Evolutionary conservation across 1,140 invertebrate species (phyloP), one percentile per base, ranked within the genome.

Genomic region (Zaprionus capensis): DNA sequence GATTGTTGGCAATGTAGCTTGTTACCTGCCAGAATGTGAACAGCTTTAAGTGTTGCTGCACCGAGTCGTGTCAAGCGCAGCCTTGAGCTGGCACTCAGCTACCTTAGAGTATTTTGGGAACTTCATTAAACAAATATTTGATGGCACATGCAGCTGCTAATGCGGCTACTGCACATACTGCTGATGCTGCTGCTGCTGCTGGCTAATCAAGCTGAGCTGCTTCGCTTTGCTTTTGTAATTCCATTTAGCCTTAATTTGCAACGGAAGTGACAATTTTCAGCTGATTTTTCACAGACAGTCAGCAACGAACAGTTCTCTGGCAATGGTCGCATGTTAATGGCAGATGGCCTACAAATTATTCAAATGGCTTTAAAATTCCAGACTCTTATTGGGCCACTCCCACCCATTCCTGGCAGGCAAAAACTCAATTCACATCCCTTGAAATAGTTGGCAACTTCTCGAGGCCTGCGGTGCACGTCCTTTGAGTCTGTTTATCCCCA

Each of bases 301-400:
- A 12, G n/a, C 36, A 41, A n/a, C 31, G 31, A 34, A 34, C 31
- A 34, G 31, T 11, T 34, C 1, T 15, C 5, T 17, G 41, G 59
- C 6, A n/a, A 22, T 17, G 34, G 61, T 26, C 46, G 49, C 49
- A 34, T 34, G 62, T 36, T 64, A 66, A 66, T 56, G 34, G 1
- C 28, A 20, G 17, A 51, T 34, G 64, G n/a, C 34, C 7, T 41
- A 57, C 51, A 44, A 57, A 44, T 57, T 22, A 80, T 69, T 80
- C 24, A 67, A 44, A 71, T 26, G 44, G 67, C 44, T 55, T 77
- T 81, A 55, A 55, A 64, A 67, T 55, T 62, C n/a, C 11, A 24
- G 11, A 59, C 22, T 57, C 49, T 71, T 56, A 71, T 58, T 76
- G 49, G 71, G 57, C 70, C 31, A 49, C 26, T 28, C 6, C 26